These are phyloP conservation scores for Phenganax marumi DNA, from an alignment of 92 coral and sea anemone species.

Conservation along the genomic window DNA sequence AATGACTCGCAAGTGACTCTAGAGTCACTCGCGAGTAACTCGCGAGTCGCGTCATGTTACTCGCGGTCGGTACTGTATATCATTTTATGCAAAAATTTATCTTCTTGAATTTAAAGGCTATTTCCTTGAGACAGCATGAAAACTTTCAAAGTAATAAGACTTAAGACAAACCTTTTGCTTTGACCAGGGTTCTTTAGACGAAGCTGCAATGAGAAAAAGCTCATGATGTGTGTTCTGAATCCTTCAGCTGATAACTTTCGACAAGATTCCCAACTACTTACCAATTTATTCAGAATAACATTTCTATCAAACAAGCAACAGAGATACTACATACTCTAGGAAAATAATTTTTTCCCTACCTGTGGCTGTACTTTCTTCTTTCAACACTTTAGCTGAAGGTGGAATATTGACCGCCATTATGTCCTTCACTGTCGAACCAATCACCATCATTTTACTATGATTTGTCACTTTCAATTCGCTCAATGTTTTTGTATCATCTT, in stretches of 20 bases:
- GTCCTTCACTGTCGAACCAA: slow-evolving; percentile 96
- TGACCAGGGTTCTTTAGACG: slow-evolving; percentile 81
- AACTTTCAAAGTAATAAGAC: no score
- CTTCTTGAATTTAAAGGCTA: no score
- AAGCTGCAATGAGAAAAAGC: slow-evolving; percentile 27
- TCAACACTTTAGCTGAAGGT: slow-evolving; percentile 74
- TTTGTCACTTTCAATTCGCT: slow-evolving; percentile 74
- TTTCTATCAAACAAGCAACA: no score
- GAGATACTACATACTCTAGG: background rate
- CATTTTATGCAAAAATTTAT: no score
- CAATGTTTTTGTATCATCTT: slow-evolving; percentile 86
- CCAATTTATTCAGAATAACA: no score
- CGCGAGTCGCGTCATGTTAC: no score
- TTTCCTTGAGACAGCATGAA: no score
- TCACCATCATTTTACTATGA: slow-evolving; percentile 97
- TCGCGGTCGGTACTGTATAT: no score
- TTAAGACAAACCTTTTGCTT: slow-evolving; percentile 77
- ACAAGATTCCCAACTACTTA: no score
- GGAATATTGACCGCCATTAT: slow-evolving; percentile 94
- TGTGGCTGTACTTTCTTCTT: slow-evolving; percentile 78
- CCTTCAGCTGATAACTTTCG: background rate
- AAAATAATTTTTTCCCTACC: slow-evolving; percentile 44
- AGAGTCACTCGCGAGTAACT: no score
- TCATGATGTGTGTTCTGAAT: background rate
- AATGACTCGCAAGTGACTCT: no score